Base-by-base conservation (phyloP, 2,113 vertebrate genomes). In the Upupa epops region DNA sequence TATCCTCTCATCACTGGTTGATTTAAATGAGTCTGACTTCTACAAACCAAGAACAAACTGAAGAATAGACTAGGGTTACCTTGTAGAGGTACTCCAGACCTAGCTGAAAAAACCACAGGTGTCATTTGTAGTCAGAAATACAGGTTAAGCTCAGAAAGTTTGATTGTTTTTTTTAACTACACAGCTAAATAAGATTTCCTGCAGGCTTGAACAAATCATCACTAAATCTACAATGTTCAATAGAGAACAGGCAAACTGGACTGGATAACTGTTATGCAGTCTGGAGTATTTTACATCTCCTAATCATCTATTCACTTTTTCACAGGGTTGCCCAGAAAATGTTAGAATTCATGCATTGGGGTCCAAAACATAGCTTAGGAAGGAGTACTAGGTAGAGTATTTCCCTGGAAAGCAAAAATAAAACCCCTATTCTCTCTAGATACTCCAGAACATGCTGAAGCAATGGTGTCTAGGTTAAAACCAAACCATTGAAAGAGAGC, bases 231-330 rank as follows among this genome's bases (percentile, higher is more conserved):
- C 22, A 34, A 75, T 42, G 40, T 93, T 94, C 81, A 92, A 59
- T 13, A 79, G 55, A 70, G 81, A 72, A 72, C 20, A 76, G 34
- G 74, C 71, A 86, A 92, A 93, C 63, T 66, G 75, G 68, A 66
- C 81, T 72, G 71, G 51, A 37, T 89, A 83, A 79, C 80, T 84
- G 31, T 54, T 82, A 61, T 13, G 54, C 51, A 84, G 78, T 55
- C 71, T 85, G 74, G 28, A 83, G 73, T 85, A 69, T 84, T 91
- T 93, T 84, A 81, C 59, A 73, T 82, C 63, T 89, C 21, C 48
- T 90, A 59, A 93, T 95, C 54, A 65, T 90, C 89, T 84, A 72
- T 82, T 96, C 59, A 49, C 13, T 79, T 74, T 31, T 90, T 85
- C 46, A 78, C 70, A 92, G 2, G 34, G 46, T 79, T 92, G 70